Evolutionary conservation across 2,113 vertebrate species (phyloP).

Genomic region (Microcebus jonahi): DNA sequence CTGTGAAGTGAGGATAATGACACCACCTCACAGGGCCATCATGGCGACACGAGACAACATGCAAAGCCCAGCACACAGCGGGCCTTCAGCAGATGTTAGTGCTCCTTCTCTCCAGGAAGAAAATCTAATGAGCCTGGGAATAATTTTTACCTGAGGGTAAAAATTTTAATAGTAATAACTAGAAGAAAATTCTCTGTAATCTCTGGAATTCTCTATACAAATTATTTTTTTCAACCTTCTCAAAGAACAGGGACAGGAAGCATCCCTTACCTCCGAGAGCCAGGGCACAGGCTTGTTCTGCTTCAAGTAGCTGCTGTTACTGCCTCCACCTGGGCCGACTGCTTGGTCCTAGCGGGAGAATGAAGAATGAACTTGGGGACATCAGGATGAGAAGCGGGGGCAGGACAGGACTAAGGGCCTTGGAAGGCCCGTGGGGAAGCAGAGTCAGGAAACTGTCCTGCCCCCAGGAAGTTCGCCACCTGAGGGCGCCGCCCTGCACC

Average conservation of each 20-base stretch:
- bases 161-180: neutral
- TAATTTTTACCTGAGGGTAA: neutral
- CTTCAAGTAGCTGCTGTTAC: slow-evolving; percentile 69
- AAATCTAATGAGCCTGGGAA: neutral
- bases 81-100: neutral
- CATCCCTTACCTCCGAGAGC: slow-evolving; percentile 76
- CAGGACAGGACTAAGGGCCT: neutral
- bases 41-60: neutral
- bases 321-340: neutral
- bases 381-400: neutral
- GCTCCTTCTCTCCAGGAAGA: neutral
- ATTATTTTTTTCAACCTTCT: neutral
- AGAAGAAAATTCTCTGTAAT: neutral
- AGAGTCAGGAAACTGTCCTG: neutral
- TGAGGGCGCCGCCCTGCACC: too few relatives aligned
- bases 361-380: neutral
- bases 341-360: slow-evolving; percentile 60
- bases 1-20: neutral
- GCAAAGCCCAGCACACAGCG: neutral
- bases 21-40: neutral
- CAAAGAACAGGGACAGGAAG: neutral
- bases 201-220: neutral
- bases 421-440: neutral
- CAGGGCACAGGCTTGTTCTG: slow-evolving; percentile 77
- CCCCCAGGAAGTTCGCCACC: too few relatives aligned